These are phyloP conservation scores for Protosalanx chinensis DNA, from an alignment of 2,797 vertebrate species.

Conservation along the genomic window DNA sequence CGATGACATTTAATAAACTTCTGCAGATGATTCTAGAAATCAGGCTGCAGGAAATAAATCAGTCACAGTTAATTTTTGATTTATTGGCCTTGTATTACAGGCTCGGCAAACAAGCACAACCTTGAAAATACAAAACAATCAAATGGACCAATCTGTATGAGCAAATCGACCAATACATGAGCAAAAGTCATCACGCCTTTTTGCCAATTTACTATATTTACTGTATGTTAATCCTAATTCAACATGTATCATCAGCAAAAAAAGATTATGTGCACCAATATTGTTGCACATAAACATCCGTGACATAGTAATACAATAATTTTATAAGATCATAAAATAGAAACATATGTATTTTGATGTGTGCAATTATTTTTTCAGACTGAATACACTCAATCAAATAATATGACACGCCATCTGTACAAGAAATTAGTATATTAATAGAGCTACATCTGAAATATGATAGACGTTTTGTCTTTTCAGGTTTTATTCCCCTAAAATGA, in stretches of 20 bases:
- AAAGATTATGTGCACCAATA: too few species aligned
- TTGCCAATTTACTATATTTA: not conserved
- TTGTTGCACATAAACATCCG: too few species aligned
- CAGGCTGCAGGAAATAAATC: not conserved
- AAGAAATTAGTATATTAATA: not conserved
- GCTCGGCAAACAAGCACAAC: slow-evolving; percentile 3
- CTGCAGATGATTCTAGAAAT: not conserved
- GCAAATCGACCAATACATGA: not conserved
- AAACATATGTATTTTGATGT: not conserved
- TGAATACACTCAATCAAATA: not conserved
- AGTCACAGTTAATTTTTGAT: not conserved
- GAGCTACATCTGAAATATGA: not conserved
- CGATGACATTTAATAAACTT: not conserved
- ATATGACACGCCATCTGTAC: not conserved
- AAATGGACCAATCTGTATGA: not conserved
- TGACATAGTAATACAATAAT: not conserved
- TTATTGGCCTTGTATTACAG: slow-evolving; percentile 2
- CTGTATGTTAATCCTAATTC: too few species aligned
- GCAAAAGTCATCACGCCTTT: not conserved
- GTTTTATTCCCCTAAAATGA: not conserved
- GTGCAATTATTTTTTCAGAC: not conserved
- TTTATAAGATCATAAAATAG: not conserved
- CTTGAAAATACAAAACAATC: slow-evolving; percentile 18
- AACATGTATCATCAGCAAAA: too few species aligned
- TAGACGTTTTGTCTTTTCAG: not conserved